Conservation (phyloP, 1,140 invertebrate species). For the Hetaerina americana region DNA sequence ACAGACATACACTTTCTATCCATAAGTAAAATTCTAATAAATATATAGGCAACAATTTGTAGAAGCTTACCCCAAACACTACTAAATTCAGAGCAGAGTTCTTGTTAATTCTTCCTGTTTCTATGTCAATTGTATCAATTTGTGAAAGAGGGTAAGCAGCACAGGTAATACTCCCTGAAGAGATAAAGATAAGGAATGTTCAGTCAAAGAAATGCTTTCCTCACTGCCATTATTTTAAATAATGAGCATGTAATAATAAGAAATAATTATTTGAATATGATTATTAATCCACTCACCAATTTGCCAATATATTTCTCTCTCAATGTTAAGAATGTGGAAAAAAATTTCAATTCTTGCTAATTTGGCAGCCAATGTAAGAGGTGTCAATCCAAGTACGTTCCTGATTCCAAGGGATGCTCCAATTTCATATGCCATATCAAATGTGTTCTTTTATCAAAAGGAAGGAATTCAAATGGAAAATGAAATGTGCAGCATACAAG, state of each 20-base stretch:
- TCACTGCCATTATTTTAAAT: constrained; percentile 5
- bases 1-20: neutral
- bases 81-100: constrained; percentile 92
- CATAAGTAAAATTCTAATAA: neutral
- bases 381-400: constrained; percentile 81
- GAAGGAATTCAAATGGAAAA: too few relatives aligned
- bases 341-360: constrained; percentile 87
- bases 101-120: constrained; percentile 82
- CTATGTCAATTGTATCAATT: constrained; percentile 89
- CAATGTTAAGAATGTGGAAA: constrained; percentile 89
- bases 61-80: constrained; percentile 78
- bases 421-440: constrained; percentile 87
- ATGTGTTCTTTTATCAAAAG: constrained; percentile 52
- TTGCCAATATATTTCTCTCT: constrained; percentile 93
- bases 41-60: neutral
- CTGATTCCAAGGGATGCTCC: constrained; percentile 72
- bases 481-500: too few relatives aligned
- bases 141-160: constrained; percentile 92
- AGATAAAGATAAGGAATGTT: constrained; percentile 6
- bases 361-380: constrained; percentile 86
- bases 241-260: constrained; percentile 4
- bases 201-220: too few relatives aligned
- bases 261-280: neutral
- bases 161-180: constrained; percentile 76
- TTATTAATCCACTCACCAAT: constrained; percentile 42